Conservation (phyloP, 1,140 invertebrate genomes). For the Aphelinus atriplicis region DNA sequence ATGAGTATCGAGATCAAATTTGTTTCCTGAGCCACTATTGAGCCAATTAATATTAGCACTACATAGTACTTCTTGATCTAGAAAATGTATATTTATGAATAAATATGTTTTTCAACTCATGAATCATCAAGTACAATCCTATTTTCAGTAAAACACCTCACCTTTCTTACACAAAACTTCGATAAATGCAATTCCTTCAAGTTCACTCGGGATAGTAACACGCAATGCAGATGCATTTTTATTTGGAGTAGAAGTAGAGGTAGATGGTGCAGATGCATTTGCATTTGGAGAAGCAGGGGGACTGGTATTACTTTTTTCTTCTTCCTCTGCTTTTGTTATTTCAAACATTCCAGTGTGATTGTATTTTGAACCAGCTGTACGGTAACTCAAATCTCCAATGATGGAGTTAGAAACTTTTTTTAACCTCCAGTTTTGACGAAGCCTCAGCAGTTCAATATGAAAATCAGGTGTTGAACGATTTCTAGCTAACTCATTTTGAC, state of each 20-base stretch:
- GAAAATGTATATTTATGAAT: slow-evolving; percentile 36
- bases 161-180: slow-evolving; percentile 93
- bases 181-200: slow-evolving; percentile 95
- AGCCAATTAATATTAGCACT: slow-evolving; percentile 81
- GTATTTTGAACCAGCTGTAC: slow-evolving; percentile 92
- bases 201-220: slow-evolving; percentile 90
- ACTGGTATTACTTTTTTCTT: slow-evolving; percentile 68
- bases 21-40: slow-evolving; percentile 72
- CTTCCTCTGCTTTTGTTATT: slow-evolving; percentile 92
- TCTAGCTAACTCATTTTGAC: slow-evolving; percentile 79
- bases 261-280: slow-evolving; percentile 45
- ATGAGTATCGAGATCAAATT: slow-evolving; percentile 78
- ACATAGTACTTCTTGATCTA: slow-evolving; percentile 85
- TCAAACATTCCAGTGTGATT: slow-evolving; percentile 95
- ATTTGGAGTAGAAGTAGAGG: slow-evolving; percentile 44
- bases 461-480: slow-evolving; percentile 85
- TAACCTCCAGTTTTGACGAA: slow-evolving; percentile 93
- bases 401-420: slow-evolving; percentile 96
- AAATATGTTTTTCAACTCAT: not conserved
- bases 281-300: slow-evolving; percentile 68
- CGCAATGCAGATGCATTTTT: slow-evolving; percentile 81
- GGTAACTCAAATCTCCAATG: slow-evolving; percentile 94
- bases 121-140: not conserved
- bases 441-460: slow-evolving; percentile 88
- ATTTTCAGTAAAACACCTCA: slow-evolving; percentile 51